phyloP scores from a whole-genome alignment of 2,888 invertebrate genomes.

The Eristalis arbustorum region DNA sequence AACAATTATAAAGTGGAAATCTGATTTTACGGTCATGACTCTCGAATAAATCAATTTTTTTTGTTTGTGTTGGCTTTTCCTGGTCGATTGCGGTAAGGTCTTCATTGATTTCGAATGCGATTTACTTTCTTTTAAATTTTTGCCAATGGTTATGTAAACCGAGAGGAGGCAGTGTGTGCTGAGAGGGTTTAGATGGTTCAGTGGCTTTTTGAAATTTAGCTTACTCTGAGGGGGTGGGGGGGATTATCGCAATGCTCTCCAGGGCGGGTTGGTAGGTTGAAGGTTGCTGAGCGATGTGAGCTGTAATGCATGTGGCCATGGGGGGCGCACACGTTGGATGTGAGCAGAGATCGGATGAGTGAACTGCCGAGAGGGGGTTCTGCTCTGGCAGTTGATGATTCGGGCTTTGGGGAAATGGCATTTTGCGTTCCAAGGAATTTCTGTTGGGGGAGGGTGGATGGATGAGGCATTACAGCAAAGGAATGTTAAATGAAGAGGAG shows the following conservation, averaged over 20 bases:
- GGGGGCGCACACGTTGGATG: not conserved
- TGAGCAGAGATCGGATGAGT: not conserved
- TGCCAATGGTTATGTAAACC: not conserved
- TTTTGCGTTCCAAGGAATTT: not conserved
- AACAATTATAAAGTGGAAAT: constrained; percentile 70
- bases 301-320: not conserved
- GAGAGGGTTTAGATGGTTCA: not conserved
- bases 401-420: not conserved
- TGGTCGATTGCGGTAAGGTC: not conserved
- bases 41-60: constrained; percentile 57
- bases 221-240: not conserved
- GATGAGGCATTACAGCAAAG: not conserved
- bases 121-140: not conserved
- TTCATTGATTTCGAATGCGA: not conserved
- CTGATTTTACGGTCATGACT: constrained; percentile 68
- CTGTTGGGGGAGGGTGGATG: too few species aligned
- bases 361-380: not conserved
- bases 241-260: not conserved
- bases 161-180: not conserved
- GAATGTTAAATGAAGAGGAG: not conserved
- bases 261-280: not conserved
- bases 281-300: not conserved
- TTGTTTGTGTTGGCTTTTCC: not conserved
- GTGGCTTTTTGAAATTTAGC: not conserved
- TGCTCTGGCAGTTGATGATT: not conserved